phyloP scores from a whole-genome alignment of 2,113 vertebrate species.

The Coreoperca whiteheadi region DNA sequence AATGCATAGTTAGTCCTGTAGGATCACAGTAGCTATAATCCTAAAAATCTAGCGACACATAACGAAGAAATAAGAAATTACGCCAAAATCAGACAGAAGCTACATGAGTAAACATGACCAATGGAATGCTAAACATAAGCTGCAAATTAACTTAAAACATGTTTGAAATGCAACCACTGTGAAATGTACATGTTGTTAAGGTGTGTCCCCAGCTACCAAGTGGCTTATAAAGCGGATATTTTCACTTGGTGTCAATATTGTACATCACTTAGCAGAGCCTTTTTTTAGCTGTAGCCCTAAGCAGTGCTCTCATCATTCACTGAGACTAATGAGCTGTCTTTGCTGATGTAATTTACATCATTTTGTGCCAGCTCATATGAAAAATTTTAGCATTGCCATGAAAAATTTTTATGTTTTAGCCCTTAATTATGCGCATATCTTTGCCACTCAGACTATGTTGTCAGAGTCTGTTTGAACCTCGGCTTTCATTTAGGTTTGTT shows the following conservation, averaged over 20 bases:
- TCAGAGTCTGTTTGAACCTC: constrained; percentile 23
- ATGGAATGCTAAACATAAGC: background rate
- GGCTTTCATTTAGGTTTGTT: constrained; percentile 37
- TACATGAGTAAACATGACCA: background rate
- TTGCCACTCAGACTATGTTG: constrained; percentile 23
- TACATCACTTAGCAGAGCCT: constrained; percentile 45
- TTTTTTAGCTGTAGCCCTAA: constrained; percentile 42
- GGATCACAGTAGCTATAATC: background rate
- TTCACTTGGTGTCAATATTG: constrained; percentile 40
- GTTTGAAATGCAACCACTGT: constrained; percentile 11
- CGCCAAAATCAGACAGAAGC: background rate
- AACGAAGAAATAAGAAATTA: background rate
- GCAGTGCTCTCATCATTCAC: constrained; percentile 66
- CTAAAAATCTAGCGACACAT: background rate
- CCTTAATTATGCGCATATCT: constrained; percentile 62
- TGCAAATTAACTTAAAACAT: background rate
- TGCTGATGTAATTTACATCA: constrained; percentile 71
- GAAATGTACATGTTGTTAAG: constrained; percentile 15
- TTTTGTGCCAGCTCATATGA: constrained; percentile 62
- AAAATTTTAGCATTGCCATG: constrained; percentile 54
- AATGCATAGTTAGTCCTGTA: background rate
- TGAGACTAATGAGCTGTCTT: constrained; percentile 73
- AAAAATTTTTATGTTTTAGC: constrained; percentile 54
- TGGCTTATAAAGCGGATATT: constrained; percentile 3
- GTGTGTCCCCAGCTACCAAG: constrained; percentile 10